Percentiles rank a stretch among this genome's conserved stretches.
These are phyloP conservation scores for Drosophila chauvacae DNA, from an alignment of 1,140 invertebrate genomes.

Conservation along the genomic window DNA sequence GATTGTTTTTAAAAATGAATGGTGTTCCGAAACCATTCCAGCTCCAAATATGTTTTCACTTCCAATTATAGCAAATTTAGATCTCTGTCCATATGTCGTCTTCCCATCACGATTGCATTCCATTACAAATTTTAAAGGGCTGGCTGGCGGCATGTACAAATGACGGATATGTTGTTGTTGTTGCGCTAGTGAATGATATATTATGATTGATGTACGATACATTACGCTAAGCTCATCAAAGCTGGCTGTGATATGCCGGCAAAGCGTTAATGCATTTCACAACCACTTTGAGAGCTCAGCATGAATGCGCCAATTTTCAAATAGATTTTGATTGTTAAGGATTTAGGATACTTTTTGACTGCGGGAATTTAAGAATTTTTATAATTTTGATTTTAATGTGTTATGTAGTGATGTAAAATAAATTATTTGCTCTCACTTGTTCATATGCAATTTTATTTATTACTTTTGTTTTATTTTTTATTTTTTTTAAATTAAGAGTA, in stretches of 20 bases:
- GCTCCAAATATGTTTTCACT: conserved; percentile 2
- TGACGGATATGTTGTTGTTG: conserved; percentile 11
- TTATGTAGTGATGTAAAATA: conserved; percentile 41
- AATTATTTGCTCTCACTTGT: conserved; percentile 21
- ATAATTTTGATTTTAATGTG: conserved; percentile 52
- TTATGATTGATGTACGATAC: conserved; percentile 72
- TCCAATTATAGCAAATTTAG: conserved; percentile 28
- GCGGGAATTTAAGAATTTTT: conserved; percentile 14
- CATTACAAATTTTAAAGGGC: conserved; percentile 9
- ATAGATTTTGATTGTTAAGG: conserved; percentile 31
- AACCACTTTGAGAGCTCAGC: conserved; percentile 89
- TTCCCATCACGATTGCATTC: conserved; percentile 9
- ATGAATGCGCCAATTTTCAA: conserved; percentile 64
- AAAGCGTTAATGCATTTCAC: conserved; percentile 88
- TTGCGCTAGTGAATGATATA: conserved; percentile 16
- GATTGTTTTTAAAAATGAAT: conserved; percentile 14
- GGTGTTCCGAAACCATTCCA: conserved; percentile 1
- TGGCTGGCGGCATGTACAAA: conserved; percentile 6
- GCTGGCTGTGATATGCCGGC: conserved; percentile 94
- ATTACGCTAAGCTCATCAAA: conserved; percentile 91
- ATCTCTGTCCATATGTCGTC: background rate
- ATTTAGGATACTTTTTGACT: conserved; percentile 34
- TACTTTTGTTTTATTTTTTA: conserved; percentile 3
- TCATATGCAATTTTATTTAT: background rate
- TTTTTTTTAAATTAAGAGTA: background rate